phyloP scores from a whole-genome alignment of 2,888 invertebrate genomes.

The Noctua fimbriata region DNA sequence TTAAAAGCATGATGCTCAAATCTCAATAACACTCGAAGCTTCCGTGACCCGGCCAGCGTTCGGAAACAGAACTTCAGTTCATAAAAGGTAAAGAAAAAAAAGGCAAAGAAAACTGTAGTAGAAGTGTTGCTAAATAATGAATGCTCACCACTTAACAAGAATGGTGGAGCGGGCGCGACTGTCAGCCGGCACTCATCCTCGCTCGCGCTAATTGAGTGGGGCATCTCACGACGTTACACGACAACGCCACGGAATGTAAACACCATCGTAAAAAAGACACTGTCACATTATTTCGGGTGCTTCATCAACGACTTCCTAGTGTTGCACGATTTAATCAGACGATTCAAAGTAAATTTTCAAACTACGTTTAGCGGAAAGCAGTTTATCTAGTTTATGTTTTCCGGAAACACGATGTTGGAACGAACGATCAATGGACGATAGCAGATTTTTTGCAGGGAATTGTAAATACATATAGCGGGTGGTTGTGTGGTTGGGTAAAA shows the following conservation, averaged over 20 bases:
- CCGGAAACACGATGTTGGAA: slow-evolving; percentile 47
- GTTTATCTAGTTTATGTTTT: slow-evolving; percentile 56
- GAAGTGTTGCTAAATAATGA: slow-evolving; percentile 74
- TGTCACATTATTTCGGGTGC: slow-evolving; percentile 62
- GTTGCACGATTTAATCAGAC: slow-evolving; percentile 51
- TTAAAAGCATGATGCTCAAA: slow-evolving; percentile 43
- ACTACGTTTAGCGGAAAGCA: slow-evolving; percentile 35
- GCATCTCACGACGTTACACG: slow-evolving; percentile 67
- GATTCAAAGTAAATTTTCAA: slow-evolving; percentile 48
- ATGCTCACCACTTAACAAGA: slow-evolving; percentile 71
- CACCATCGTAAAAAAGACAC: slow-evolving; percentile 72
- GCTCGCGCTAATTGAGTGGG: slow-evolving; percentile 77
- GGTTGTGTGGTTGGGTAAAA: slow-evolving; percentile 35
- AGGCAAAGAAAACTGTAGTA: slow-evolving; percentile 51
- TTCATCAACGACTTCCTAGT: slow-evolving; percentile 53
- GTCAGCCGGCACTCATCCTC: slow-evolving; percentile 77
- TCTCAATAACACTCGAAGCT: slow-evolving; percentile 51
- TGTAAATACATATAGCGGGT: slow-evolving; percentile 32
- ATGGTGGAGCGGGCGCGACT: slow-evolving; percentile 70
- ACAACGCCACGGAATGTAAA: slow-evolving; percentile 72
- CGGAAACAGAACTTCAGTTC: slow-evolving; percentile 58
- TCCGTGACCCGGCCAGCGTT: slow-evolving; percentile 38
- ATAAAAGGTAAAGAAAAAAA: slow-evolving; percentile 43
- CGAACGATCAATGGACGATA: slow-evolving; percentile 48
- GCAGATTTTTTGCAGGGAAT: slow-evolving; percentile 44